Evolutionary conservation across 2,888 invertebrate species (phyloP).

Genomic region (Pseudococcus jackbeardsleyi): DNA sequence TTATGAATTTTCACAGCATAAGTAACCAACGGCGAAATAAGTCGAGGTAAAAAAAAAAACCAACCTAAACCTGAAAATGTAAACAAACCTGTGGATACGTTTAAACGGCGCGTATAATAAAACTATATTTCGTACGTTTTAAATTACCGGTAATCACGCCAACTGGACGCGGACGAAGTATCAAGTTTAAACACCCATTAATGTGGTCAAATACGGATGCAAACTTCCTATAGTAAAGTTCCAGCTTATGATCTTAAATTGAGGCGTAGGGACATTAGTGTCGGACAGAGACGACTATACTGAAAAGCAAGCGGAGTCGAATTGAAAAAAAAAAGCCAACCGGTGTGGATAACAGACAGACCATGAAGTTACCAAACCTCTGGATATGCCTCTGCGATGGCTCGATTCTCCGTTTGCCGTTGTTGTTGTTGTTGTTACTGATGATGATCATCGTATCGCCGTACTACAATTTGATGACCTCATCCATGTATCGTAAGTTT

Average conservation of each 20-base stretch:
- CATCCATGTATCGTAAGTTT: conserved; percentile 52
- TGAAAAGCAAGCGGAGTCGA: background rate
- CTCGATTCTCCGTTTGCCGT: background rate
- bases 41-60: background rate
- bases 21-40: background rate
- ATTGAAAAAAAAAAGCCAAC: conserved; percentile 45
- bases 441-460: conserved; percentile 57
- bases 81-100: background rate
- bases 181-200: conserved; percentile 40
- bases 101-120: conserved; percentile 9
- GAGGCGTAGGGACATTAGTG: conserved; percentile 60
- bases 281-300: background rate
- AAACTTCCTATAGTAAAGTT: conserved; percentile 56
- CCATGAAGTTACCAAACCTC: conserved; percentile 60
- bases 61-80: background rate
- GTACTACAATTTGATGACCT: conserved; percentile 55
- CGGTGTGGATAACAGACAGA: conserved; percentile 53
- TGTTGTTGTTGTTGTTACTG: background rate
- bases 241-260: conserved; percentile 64
- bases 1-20: background rate
- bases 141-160: conserved; percentile 40
- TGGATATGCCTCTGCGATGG: background rate
- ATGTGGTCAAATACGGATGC: conserved; percentile 52
- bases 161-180: conserved; percentile 16
- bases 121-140: background rate